Conservation (phyloP, 37 sponge, comb jelly and placozoan species). For the Chondrilla cf. caribensis region DNA sequence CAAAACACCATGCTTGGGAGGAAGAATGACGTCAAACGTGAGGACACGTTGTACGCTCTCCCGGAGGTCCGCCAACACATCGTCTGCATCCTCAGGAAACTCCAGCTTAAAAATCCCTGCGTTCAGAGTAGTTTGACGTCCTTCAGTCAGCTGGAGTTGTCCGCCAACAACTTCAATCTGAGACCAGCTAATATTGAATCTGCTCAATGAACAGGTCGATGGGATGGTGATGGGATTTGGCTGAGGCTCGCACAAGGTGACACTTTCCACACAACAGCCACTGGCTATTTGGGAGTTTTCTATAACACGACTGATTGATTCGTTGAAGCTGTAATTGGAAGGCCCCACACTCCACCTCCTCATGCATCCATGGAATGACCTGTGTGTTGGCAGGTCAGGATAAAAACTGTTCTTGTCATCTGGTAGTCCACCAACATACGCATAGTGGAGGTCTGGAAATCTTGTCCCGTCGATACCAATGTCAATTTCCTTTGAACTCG, state of each 20-base stretch:
- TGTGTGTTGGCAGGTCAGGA: not conserved
- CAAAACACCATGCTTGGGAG: not conserved
- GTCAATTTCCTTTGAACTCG: not conserved
- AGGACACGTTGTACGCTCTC: too few species aligned
- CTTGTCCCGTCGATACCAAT: not conserved
- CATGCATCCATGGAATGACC: not conserved
- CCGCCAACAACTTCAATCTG: not conserved
- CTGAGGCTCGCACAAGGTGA: not conserved
- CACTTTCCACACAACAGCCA: conserved; percentile 11
- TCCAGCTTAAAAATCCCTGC: not conserved
- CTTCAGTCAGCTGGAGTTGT: conserved; percentile 4
- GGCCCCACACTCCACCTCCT: not conserved
- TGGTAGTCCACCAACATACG: conserved; percentile 15
- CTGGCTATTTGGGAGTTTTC: not conserved
- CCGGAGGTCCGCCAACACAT: not conserved
- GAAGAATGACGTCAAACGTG: not conserved
- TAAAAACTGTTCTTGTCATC: not conserved
- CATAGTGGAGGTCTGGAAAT: not conserved
- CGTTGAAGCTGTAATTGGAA: not conserved
- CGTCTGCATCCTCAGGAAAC: not conserved
- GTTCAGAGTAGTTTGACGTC: not conserved
- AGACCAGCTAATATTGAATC: conserved; percentile 9
- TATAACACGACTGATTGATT: not conserved
- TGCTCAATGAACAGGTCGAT: not conserved
- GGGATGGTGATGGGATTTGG: not conserved